phyloP scores from a whole-genome alignment of 2,888 invertebrate species.

The Cerastis leucographa region DNA sequence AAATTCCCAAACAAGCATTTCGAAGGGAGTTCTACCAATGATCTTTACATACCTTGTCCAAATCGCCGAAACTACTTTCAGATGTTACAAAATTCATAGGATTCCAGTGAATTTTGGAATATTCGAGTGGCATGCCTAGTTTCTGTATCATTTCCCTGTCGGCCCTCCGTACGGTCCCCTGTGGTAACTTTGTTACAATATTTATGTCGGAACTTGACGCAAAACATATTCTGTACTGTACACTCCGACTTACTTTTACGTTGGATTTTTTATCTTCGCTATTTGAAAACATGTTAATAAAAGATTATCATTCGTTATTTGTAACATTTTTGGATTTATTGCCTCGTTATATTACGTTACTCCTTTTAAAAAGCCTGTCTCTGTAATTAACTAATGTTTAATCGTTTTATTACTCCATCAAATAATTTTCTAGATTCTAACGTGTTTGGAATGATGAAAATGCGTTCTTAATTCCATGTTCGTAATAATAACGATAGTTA shows the following conservation, averaged over 20 bases:
- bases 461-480: conserved; percentile 52
- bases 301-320: conserved; percentile 1
- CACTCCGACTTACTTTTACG: conserved; percentile 22
- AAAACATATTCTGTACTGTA: conserved; percentile 54
- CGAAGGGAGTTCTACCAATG: conserved; percentile 32
- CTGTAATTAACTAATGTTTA: conserved; percentile 43
- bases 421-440: conserved; percentile 46
- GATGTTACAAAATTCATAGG: conserved; percentile 67
- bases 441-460: conserved; percentile 53
- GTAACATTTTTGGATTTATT: conserved; percentile 44
- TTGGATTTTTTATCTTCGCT: conserved; percentile 26
- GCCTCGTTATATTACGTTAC: conserved; percentile 16
- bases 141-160: conserved; percentile 66
- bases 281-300: conserved; percentile 12
- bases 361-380: conserved; percentile 24
- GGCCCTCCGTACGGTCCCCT: conserved; percentile 53
- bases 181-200: conserved; percentile 63
- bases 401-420: conserved; percentile 51
- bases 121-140: conserved; percentile 62
- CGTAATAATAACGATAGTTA: conserved; percentile 50
- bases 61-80: conserved; percentile 61
- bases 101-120: conserved; percentile 62
- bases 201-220: conserved; percentile 59
- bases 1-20: conserved; percentile 49
- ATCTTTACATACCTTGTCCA: conserved; percentile 45